phyloP scores from a whole-genome alignment of 1,140 invertebrate genomes.

The Tribolium castaneum region DNA sequence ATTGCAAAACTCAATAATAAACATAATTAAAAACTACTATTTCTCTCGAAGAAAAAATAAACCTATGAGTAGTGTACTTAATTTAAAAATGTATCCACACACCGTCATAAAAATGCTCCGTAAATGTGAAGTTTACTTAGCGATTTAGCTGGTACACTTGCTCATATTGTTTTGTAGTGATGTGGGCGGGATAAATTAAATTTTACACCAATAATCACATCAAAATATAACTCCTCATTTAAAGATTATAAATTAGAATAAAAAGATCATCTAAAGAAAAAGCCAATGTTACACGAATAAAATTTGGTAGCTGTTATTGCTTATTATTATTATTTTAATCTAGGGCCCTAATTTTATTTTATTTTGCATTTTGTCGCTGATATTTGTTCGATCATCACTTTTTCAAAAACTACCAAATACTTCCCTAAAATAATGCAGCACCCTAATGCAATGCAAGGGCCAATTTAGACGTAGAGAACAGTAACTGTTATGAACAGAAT shows the following conservation, averaged over 20 bases:
- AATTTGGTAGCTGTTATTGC: background rate
- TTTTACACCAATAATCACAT: background rate
- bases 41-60: too few species aligned
- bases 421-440: background rate
- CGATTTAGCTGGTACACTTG: background rate
- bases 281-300: background rate
- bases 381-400: background rate
- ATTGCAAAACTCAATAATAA: too few species aligned
- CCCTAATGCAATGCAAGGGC: background rate
- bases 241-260: background rate
- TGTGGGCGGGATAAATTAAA: background rate
- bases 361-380: background rate
- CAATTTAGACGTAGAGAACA: background rate
- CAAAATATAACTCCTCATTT: too few species aligned
- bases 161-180: background rate
- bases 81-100: too few species aligned
- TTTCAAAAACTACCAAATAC: background rate
- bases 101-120: too few species aligned
- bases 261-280: background rate
- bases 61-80: too few species aligned
- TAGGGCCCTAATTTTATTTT: too few species aligned
- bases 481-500: background rate
- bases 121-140: background rate
- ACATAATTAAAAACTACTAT: too few species aligned
- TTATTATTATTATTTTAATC: background rate